A percentile compares a stretch with the other conserved stretches of the same genome.
These are phyloP conservation scores for Auanema sp. DNA, from an alignment of 2,888 invertebrate species.

Conservation along the genomic window DNA sequence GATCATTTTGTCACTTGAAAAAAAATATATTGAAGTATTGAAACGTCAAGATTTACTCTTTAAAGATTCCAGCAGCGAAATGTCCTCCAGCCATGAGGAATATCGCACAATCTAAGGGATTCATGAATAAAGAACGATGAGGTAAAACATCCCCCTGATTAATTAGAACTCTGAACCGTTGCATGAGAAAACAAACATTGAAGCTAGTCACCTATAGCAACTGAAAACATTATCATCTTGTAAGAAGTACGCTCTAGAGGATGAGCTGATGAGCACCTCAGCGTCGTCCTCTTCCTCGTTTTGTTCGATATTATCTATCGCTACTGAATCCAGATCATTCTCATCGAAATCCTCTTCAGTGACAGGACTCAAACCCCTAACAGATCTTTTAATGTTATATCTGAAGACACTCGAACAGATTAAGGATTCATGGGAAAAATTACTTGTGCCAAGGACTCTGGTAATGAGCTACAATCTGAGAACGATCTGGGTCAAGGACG, in stretches of 20 bases:
- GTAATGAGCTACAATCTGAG: conserved; percentile 29
- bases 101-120: conserved; percentile 68
- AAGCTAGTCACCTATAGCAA: conserved; percentile 23
- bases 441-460: conserved; percentile 29
- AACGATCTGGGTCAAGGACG: neutral
- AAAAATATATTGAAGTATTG: no score
- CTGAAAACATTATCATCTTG: conserved; percentile 37
- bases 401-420: conserved; percentile 14
- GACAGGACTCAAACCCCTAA: conserved; percentile 21
- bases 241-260: conserved; percentile 30
- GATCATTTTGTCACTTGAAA: conserved; percentile 63
- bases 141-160: conserved; percentile 27
- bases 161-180: conserved; percentile 26
- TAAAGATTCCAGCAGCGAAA: conserved; percentile 76
- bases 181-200: neutral
- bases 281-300: neutral
- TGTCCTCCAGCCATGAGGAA: conserved; percentile 84
- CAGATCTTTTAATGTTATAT: conserved; percentile 24
- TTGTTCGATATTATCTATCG: conserved; percentile 5
- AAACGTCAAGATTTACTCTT: conserved; percentile 65
- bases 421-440: conserved; percentile 2
- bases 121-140: conserved; percentile 25
- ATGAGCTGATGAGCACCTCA: conserved; percentile 10
- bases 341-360: conserved; percentile 44
- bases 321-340: neutral